Evolutionary conservation across 1,140 invertebrate species (phyloP).

Genomic region (Chironomus tepperi): DNA sequence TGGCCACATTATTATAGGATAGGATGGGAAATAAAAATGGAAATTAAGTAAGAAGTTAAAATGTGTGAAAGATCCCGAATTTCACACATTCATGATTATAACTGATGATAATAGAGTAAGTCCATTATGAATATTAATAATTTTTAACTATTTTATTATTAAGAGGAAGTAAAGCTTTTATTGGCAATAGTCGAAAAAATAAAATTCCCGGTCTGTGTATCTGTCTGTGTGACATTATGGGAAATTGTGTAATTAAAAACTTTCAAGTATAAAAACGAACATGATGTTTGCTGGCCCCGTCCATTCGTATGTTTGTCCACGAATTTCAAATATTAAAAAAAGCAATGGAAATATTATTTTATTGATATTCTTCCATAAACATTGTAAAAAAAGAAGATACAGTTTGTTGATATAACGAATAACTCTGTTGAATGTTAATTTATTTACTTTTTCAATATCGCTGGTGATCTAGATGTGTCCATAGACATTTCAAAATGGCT

Average conservation of each 20-base stretch:
- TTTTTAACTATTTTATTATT: slow-evolving; percentile 3
- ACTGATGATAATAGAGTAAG: neutral
- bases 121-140: neutral
- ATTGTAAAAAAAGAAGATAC: slow-evolving; percentile 23
- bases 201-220: too few species aligned
- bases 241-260: too few species aligned
- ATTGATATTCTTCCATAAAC: slow-evolving; percentile 20
- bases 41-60: neutral
- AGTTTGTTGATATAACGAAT: slow-evolving; percentile 15
- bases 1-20: neutral
- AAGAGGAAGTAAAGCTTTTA: too few species aligned
- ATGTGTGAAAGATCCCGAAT: slow-evolving; percentile 3
- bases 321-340: slow-evolving; percentile 10
- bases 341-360: slow-evolving; percentile 14
- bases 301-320: neutral
- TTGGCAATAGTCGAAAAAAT: too few species aligned
- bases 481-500: neutral
- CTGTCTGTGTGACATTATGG: too few species aligned
- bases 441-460: slow-evolving; percentile 7
- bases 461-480: slow-evolving; percentile 5
- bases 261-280: too few species aligned
- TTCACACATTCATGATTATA: slow-evolving; percentile 5
- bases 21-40: neutral
- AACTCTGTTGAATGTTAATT: slow-evolving; percentile 14
- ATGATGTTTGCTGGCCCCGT: too few species aligned